These are phyloP conservation scores for Empidonax alnorum DNA, from an alignment of 2,113 vertebrate species.

Conservation along the genomic window DNA sequence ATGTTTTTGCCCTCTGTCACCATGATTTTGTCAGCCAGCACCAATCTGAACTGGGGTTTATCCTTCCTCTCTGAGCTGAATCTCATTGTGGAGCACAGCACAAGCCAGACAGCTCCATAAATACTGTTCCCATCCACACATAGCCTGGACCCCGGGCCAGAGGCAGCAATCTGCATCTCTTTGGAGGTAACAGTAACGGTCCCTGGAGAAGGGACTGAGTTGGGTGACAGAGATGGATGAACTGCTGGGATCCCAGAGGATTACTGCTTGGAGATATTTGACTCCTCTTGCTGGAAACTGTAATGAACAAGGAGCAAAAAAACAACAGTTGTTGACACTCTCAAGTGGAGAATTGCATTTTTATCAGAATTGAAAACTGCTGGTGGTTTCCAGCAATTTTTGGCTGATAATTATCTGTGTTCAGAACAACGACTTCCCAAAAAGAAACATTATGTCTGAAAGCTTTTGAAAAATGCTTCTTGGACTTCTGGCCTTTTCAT, in stretches of 20 bases:
- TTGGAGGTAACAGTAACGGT: not conserved
- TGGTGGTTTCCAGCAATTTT: constrained; percentile 29
- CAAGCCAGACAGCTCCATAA: not conserved
- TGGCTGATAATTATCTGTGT: not conserved
- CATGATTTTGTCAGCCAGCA: not conserved
- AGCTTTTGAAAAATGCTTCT: constrained; percentile 25
- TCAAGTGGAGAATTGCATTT: not conserved
- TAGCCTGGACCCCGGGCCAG: not conserved
- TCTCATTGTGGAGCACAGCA: not conserved
- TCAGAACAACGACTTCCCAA: not conserved
- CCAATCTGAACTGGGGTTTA: not conserved
- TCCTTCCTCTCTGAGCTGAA: not conserved
- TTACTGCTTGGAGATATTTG: not conserved
- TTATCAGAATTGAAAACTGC: constrained; percentile 21
- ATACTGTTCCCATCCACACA: not conserved
- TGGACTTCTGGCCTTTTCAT: not conserved
- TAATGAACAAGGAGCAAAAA: not conserved
- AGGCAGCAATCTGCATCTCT: not conserved
- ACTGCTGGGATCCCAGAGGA: not conserved
- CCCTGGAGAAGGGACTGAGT: not conserved
- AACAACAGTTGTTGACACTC: not conserved
- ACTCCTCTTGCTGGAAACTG: not conserved
- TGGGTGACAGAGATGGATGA: not conserved
- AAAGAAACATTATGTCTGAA: not conserved
- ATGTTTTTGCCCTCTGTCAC: not conserved